Evolutionary conservation across 2,113 vertebrate genomes (phyloP), one percentile per base, ranked within the genome.

Genomic region (Sinosuthora webbiana): DNA sequence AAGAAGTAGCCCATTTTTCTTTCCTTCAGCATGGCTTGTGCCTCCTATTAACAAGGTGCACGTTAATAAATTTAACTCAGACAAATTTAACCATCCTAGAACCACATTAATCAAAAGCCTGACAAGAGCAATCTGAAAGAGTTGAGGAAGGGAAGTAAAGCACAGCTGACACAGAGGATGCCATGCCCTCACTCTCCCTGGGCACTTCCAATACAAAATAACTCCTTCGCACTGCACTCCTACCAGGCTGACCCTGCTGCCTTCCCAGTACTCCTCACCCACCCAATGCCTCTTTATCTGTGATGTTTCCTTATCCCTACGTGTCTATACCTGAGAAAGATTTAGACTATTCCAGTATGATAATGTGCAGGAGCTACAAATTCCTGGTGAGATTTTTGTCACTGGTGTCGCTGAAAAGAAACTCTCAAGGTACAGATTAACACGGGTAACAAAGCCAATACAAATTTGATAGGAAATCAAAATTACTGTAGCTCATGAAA

Each of bases 1-100:
- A 93, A 96, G 78, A 79, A 89, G 71, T 49, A 70, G n/a, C 68
- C 82, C 83, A 93, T 95, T 96, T 95, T 95, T 95, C 94, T 94
- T 96, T 59, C 88, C 73, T 90, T 81, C 94, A 89, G 57, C 11
- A 52, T 27, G 73, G 47, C 80, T 87, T 82, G 75, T 64, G 78
- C 83, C 77, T 87, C 81, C 69, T 87, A 83, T 80, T 93, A 95
- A 93, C 63, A 74, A 67, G 82, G 28, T 18, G 9, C 7, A 39
- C 21, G 0, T 87, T 87, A 91, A 96, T 90, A 91, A 69, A 91
- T 94, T 89, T 93, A 90, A 81, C 83, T 86, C 45, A 59, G 93
- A 76, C 77, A 87, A 87, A 76, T 71, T 44, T 86, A 94, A 92
- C 69, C 81, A 73, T 73, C 75, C 88, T 69, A 44, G 50, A 59